These are phyloP conservation scores for Melanotaenia trifasciata DNA, from an alignment of 2,797 vertebrate species.

Conservation along the genomic window DNA sequence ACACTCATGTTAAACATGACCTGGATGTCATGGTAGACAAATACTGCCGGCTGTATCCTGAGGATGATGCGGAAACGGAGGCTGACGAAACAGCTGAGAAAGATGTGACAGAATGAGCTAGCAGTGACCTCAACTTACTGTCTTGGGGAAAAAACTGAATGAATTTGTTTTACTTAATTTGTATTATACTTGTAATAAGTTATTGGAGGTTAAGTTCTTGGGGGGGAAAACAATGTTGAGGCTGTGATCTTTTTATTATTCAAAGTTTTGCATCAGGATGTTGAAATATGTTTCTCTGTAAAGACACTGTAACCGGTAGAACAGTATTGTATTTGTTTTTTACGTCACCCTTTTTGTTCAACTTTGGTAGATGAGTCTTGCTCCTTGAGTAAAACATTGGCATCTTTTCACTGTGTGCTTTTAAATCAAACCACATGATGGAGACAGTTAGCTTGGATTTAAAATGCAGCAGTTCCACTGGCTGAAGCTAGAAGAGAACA, in stretches of 20 bases:
- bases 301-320: not conserved
- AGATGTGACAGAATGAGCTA: slow-evolving; percentile 28
- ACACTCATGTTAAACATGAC: slow-evolving; percentile 92
- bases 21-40: slow-evolving; percentile 96
- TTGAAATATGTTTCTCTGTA: not conserved
- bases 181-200: not conserved
- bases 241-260: slow-evolving; percentile 18
- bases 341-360: not conserved
- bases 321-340: not conserved
- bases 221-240: not conserved
- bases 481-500: slow-evolving; percentile 30
- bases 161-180: not conserved
- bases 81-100: slow-evolving; percentile 27
- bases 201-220: not conserved
- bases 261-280: not conserved
- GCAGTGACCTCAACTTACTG: not conserved
- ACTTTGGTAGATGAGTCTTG: not conserved
- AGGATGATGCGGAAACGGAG: slow-evolving; percentile 81
- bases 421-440: slow-evolving; percentile 14
- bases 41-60: slow-evolving; percentile 90
- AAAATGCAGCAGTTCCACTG: not conserved
- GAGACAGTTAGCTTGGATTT: not conserved
- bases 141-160: not conserved
- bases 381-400: not conserved
- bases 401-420: not conserved